phyloP scores from a whole-genome alignment of 2,113 vertebrate species.

The Brevimyrus niger region DNA sequence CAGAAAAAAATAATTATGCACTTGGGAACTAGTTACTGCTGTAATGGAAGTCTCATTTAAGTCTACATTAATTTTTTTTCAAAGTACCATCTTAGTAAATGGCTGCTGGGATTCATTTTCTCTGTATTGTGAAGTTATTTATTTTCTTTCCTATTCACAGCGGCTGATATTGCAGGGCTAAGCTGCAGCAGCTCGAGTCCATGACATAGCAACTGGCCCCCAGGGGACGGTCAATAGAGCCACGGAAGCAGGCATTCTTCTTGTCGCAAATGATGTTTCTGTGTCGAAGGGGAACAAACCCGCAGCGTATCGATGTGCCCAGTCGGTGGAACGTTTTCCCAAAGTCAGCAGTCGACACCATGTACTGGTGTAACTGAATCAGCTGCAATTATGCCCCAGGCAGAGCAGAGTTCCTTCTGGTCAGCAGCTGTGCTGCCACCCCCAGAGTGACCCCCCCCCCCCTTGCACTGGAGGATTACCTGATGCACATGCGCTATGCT shows the following conservation, averaged over 20 bases:
- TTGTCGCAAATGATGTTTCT: conserved; percentile 9
- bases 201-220: background rate
- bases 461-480: background rate
- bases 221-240: conserved; percentile 5
- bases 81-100: conserved; percentile 8
- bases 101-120: background rate
- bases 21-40: background rate
- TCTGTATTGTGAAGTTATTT: background rate
- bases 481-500: background rate
- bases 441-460: background rate
- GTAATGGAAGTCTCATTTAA: background rate
- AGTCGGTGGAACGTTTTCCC: background rate
- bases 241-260: background rate
- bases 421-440: background rate
- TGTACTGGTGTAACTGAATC: conserved; percentile 1
- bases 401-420: background rate
- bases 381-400: background rate
- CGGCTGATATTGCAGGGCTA: background rate
- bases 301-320: background rate
- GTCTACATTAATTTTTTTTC: background rate
- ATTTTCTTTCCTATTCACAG: background rate
- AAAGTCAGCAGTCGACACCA: background rate
- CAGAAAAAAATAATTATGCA: background rate
- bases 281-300: conserved; percentile 7
- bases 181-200: background rate